A percentile compares a stretch with the other conserved stretches of the same genome.
These are phyloP conservation scores for Quiscalus mexicanus DNA, from an alignment of 2,113 vertebrate species.

Conservation along the genomic window DNA sequence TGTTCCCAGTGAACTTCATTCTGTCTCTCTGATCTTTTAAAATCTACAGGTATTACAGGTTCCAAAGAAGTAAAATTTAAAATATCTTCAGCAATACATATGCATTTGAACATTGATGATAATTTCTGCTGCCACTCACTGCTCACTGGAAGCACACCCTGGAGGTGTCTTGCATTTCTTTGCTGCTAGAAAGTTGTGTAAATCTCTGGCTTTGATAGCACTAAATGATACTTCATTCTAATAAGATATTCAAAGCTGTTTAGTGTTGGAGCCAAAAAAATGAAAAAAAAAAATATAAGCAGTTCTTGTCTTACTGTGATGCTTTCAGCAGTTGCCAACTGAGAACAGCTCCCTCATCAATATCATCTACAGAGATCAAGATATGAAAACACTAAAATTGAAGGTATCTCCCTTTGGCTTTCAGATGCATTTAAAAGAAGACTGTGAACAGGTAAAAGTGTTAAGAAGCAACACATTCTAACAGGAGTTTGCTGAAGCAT, in stretches of 20 bases:
- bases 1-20: not conserved
- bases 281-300: not conserved
- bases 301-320: not conserved
- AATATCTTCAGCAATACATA: not conserved
- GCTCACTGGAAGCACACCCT: not conserved
- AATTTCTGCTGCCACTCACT: not conserved
- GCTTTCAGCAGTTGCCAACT: not conserved
- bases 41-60: not conserved
- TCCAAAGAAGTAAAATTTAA: not conserved
- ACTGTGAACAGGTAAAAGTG: not conserved
- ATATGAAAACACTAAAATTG: not conserved
- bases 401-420: not conserved
- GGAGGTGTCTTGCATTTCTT: not conserved
- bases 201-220: not conserved
- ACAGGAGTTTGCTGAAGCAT: not conserved
- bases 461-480: conserved; percentile 26
- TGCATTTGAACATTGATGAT: not conserved
- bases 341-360: not conserved
- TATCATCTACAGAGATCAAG: not conserved
- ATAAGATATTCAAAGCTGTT: not conserved
- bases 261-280: not conserved
- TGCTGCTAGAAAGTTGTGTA: not conserved
- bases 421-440: not conserved
- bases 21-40: not conserved
- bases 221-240: not conserved